Evolutionary conservation across 2,888 invertebrate species (phyloP), one percentile per base, ranked within the genome.

Genomic region (Papilio protenor): DNA sequence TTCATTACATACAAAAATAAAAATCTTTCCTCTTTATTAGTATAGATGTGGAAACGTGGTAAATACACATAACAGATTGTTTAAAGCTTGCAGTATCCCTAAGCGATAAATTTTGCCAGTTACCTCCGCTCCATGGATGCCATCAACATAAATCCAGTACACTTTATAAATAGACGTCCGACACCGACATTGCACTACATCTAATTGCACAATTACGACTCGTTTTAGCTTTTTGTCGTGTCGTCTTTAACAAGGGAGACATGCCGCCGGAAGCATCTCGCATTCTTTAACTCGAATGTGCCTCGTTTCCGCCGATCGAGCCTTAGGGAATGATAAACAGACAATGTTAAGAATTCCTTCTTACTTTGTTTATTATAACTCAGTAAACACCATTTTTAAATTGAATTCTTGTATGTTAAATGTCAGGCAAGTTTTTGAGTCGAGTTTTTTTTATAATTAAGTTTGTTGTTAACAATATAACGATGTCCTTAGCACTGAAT

Each of bases 291-390:
- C 55, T 77, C 73, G 73, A 55, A 64, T 33, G 61, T 47, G 33
- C 57, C 59, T 52, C 73, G 77, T 69, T 77, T 77, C 77, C 77
- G 77, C 57, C 77, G 77, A 45, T 57, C 66, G 57, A 69, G 69
- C 77, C 73, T 77, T 69, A 55, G 66, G 69, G 77, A 73, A 73
- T 77, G 77, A 77, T 73, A 73, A 77, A 77, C 73, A 73, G 77
- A 66, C 73, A 40, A 57, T n/a, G 64, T 52, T n/a, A 21, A 40
- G 69, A 64, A 55, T 55, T 52, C 27, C 18, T 18, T 59, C 55
- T 55, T 55, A 40, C 66, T 33, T 75, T 66, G 66, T 75, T 75
- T 66, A 52, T n/a, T 45, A 64, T 33, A 66, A 40, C 64, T n/a
- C 64, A n/a, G 64, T 10, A 66, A 40, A 66, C 64, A 66, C 33